A percentile compares a stretch with the other conserved stretches of the same genome.
phyloP scores from a whole-genome alignment of 2,888 invertebrate species.

The Drosophila quinaria region DNA sequence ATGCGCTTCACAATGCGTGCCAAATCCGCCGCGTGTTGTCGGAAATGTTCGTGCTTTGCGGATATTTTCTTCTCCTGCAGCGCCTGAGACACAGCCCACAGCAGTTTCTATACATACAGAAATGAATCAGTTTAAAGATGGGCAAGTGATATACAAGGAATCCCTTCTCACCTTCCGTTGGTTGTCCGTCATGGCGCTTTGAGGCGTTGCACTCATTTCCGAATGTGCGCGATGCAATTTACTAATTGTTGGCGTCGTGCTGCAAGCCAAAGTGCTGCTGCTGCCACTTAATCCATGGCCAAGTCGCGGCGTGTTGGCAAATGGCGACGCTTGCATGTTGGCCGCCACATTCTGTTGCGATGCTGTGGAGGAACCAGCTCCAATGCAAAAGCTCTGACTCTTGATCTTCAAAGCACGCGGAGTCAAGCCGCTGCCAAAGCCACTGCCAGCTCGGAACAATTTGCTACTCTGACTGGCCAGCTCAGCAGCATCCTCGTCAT shows the following conservation, averaged over 20 bases:
- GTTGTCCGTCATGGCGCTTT: slow-evolving; percentile 81
- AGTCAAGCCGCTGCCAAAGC: slow-evolving; percentile 68
- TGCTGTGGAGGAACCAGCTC: slow-evolving; percentile 81
- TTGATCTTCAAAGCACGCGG: slow-evolving; percentile 84
- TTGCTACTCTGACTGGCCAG: slow-evolving; percentile 74
- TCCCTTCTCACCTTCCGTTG: slow-evolving; percentile 79
- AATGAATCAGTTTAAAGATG: background rate
- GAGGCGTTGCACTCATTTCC: slow-evolving; percentile 69
- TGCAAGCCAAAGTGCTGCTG: slow-evolving; percentile 48
- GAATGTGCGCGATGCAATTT: slow-evolving; percentile 76
- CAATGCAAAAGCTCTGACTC: slow-evolving; percentile 85
- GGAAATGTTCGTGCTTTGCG: slow-evolving; percentile 89
- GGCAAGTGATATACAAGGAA: background rate
- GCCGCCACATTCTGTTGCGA: slow-evolving; percentile 10
- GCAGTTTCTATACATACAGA: slow-evolving; percentile 87
- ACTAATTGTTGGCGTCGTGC: slow-evolving; percentile 53
- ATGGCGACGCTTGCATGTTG: slow-evolving; percentile 20
- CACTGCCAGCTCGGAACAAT: slow-evolving; percentile 61
- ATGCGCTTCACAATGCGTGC: slow-evolving; percentile 89
- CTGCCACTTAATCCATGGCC: slow-evolving; percentile 59
- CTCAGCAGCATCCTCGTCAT: slow-evolving; percentile 74
- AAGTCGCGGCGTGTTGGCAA: slow-evolving; percentile 25
- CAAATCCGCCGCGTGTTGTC: slow-evolving; percentile 89
- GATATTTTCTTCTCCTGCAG: slow-evolving; percentile 90
- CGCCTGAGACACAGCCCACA: slow-evolving; percentile 93